Evolutionary conservation across 2,113 vertebrate species (phyloP).

Genomic region (Chionomys nivalis): DNA sequence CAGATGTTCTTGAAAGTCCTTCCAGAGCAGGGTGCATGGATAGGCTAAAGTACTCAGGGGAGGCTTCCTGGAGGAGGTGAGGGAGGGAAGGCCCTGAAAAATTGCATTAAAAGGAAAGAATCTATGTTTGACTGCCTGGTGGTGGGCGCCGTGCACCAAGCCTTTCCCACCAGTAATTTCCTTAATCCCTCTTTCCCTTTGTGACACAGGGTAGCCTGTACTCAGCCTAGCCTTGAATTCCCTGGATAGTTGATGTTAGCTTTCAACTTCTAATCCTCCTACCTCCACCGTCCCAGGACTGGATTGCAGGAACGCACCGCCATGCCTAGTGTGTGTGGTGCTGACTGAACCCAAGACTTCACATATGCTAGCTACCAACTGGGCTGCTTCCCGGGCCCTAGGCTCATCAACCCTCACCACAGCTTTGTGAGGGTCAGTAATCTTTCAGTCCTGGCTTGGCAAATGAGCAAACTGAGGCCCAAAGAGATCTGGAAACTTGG

Average conservation of each 20-base stretch:
- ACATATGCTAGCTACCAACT: background rate
- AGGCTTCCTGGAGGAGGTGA: conserved; percentile 41
- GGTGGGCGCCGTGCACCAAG: rapidly evolving
- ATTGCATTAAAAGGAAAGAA: background rate
- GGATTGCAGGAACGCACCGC: background rate
- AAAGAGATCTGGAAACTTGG: background rate
- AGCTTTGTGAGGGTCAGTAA: background rate
- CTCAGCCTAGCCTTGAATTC: background rate
- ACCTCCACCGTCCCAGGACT: background rate
- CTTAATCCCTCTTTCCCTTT: background rate
- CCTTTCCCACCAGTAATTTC: background rate
- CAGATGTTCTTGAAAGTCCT: background rate
- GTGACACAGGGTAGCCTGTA: too few species aligned
- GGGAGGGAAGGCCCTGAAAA: background rate
- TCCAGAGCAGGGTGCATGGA: background rate
- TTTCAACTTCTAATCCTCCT: background rate
- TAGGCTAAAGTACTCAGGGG: background rate
- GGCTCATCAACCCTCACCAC: background rate
- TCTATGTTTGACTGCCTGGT: background rate
- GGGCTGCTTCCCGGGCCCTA: too few species aligned
- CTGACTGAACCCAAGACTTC: background rate
- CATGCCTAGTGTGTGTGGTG: too few species aligned
- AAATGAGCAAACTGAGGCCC: background rate
- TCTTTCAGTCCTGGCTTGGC: background rate
- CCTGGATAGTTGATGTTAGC: background rate